Evolutionary conservation across 2,797 vertebrate genomes (phyloP).

Genomic region (Halcyon badia): DNA sequence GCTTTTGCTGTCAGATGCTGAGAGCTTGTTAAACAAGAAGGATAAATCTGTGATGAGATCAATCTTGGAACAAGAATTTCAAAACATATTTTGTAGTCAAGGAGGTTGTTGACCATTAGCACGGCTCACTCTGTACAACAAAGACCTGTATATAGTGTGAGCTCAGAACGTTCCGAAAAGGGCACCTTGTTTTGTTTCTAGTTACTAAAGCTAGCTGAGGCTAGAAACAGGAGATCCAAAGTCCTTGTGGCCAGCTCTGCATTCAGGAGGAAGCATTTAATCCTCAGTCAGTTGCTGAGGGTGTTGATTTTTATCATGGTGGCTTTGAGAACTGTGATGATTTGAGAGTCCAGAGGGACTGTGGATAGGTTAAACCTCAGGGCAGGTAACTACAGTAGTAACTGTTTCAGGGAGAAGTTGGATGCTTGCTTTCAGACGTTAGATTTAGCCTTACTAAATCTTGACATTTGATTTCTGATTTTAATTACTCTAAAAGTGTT

Average conservation of each 20-base stretch:
- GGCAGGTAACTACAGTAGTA: neutral
- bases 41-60: neutral
- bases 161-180: neutral
- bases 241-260: neutral
- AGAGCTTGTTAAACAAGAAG: neutral
- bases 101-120: neutral
- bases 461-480: neutral
- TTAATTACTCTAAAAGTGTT: neutral
- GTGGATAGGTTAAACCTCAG: neutral
- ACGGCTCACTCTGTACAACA: neutral
- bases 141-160: neutral
- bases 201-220: neutral
- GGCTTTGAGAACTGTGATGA: neutral
- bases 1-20: neutral
- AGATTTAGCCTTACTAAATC: neutral
- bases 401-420: neutral
- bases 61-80: neutral
- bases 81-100: neutral
- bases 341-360: neutral
- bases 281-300: neutral
- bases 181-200: neutral
- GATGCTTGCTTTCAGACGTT: neutral
- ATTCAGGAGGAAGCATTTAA: neutral
- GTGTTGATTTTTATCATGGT: neutral
- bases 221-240: neutral